These are phyloP conservation scores for Ptychodera flava DNA, from an alignment of 35 echinoderm and acorn worm genomes.

Conservation along the genomic window DNA sequence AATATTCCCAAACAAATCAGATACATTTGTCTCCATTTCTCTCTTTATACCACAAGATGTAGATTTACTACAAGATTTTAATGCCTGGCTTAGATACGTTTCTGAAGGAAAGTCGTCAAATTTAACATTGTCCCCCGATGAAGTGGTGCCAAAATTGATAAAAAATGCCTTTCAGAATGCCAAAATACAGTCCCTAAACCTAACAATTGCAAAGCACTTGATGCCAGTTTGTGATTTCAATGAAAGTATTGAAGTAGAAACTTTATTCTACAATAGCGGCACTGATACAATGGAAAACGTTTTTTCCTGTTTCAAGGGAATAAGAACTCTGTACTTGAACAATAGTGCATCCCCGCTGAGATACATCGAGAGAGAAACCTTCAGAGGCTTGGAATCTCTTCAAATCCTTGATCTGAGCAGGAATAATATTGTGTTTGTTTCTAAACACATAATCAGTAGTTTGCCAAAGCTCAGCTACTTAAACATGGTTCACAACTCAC, in stretches of 20 bases:
- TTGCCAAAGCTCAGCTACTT: neutral
- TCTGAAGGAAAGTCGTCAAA: no score
- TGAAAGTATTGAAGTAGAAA: neutral
- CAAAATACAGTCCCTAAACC: no score
- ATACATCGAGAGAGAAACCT: neutral
- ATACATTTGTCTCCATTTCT: no score
- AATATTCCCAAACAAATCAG: no score
- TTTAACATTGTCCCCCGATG: no score
- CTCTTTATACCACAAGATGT: no score
- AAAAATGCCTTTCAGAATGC: no score
- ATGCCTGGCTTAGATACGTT: no score
- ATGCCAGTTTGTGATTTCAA: neutral
- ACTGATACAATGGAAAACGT: neutral
- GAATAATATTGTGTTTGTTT: neutral
- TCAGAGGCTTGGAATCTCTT: neutral
- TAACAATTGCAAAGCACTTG: no score
- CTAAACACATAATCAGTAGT: neutral
- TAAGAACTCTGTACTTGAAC: neutral
- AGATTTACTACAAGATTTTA: no score
- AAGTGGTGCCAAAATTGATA: no score
- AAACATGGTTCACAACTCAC: neutral
- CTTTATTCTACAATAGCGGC: neutral
- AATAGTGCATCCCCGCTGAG: neutral
- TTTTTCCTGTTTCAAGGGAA: neutral
- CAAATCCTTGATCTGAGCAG: neutral